phyloP scores from a whole-genome alignment of 1,140 invertebrate genomes.

The Tetramorium simillimum region DNA sequence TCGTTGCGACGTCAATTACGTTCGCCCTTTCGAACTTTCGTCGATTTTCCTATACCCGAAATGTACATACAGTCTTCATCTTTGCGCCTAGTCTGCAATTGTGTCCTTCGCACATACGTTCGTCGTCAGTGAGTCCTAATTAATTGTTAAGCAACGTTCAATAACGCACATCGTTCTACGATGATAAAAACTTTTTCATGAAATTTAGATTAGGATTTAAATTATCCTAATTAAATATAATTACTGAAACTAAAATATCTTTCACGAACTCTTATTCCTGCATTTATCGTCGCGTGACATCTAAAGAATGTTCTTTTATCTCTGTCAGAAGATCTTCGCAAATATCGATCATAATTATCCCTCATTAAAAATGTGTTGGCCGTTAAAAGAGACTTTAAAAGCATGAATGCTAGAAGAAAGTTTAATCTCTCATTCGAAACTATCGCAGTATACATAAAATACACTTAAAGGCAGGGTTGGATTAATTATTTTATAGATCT shows the following conservation, averaged over 20 bases:
- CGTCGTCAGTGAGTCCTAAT: neutral
- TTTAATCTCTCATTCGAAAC: neutral
- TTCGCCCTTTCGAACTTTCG: conserved; percentile 13
- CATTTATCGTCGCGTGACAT: conserved; percentile 48
- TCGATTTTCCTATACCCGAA: conserved; percentile 2
- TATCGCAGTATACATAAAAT: too few species aligned
- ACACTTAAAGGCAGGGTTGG: neutral
- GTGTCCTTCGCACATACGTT: neutral
- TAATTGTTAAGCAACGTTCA: neutral
- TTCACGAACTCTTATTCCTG: neutral
- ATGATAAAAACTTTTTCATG: neutral
- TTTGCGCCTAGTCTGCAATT: neutral
- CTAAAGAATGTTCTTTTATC: conserved; percentile 19
- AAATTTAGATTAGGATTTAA: neutral
- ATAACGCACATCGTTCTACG: neutral
- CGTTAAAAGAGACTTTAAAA: conserved; percentile 29
- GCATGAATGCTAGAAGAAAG: neutral
- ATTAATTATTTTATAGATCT: neutral
- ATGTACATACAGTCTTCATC: conserved; percentile 7
- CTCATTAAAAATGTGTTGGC: neutral
- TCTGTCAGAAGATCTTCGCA: neutral
- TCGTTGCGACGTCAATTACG: conserved; percentile 33
- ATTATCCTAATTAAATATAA: conserved; percentile 36
- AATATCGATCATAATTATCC: conserved; percentile 39
- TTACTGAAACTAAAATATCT: conserved; percentile 11